These are phyloP conservation scores for Nothocercus nigrocapillus DNA, from an alignment of 2,113 vertebrate genomes.

Conservation along the genomic window DNA sequence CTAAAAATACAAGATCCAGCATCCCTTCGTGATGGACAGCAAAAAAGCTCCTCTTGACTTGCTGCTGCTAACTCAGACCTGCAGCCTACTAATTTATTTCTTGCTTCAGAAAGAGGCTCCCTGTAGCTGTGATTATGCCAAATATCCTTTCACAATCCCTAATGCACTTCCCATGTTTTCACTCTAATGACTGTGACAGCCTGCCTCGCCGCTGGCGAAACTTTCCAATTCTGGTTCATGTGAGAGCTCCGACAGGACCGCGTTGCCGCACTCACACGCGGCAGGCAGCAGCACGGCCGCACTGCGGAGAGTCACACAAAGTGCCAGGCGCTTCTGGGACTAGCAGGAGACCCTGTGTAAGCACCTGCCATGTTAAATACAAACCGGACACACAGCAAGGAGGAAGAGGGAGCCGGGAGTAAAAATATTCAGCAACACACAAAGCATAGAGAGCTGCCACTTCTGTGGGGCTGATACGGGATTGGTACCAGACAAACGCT, in stretches of 20 bases:
- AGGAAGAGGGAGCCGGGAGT: background rate
- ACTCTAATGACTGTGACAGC: background rate
- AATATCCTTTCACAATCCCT: background rate
- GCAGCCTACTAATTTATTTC: conserved; percentile 8
- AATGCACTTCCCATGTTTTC: background rate
- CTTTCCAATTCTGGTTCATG: conserved; percentile 25
- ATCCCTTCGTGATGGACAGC: background rate
- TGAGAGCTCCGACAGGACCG: background rate
- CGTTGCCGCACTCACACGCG: background rate
- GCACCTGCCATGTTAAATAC: background rate
- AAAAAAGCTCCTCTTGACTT: background rate
- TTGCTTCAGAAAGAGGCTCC: background rate
- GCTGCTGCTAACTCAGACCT: conserved; percentile 2
- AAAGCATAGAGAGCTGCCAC: background rate
- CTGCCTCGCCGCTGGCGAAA: background rate
- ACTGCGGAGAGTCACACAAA: background rate
- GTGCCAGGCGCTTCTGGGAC: background rate
- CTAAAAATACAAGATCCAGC: background rate
- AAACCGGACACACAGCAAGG: background rate
- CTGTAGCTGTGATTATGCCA: conserved; percentile 14
- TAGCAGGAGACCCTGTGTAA: background rate
- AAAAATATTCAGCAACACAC: background rate
- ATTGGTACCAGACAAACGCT: background rate
- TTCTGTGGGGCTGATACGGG: background rate
- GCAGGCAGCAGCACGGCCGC: too few species aligned